Evolutionary conservation across 2,888 invertebrate species (phyloP).

Genomic region (Arctia plantaginis): DNA sequence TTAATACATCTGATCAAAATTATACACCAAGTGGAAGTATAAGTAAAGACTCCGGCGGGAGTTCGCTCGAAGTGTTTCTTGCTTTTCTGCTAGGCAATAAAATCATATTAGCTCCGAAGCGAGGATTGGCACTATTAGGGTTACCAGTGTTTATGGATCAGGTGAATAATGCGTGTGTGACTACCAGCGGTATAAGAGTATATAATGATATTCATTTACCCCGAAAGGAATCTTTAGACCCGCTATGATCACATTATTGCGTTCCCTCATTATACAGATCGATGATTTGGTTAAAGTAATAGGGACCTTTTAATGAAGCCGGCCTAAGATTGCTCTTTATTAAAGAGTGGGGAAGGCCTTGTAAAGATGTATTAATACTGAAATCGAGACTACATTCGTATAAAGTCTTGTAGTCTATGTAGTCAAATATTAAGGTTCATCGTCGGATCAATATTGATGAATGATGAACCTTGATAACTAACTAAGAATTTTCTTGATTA

Average conservation of each 20-base stretch:
- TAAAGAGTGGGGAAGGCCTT: neutral
- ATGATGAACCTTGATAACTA: neutral
- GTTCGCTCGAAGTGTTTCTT: neutral
- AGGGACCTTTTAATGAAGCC: neutral
- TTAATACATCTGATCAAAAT: neutral
- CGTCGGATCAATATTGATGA: neutral
- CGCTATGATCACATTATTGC: too few species aligned
- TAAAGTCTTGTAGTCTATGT: too few species aligned
- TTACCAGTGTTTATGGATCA: neutral
- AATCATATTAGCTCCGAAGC: too few species aligned
- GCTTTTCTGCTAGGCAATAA: too few species aligned
- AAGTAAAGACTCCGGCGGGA: neutral
- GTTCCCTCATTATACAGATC: too few species aligned
- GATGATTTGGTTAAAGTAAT: neutral
- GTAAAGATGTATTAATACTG: neutral
- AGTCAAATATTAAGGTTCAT: too few species aligned
- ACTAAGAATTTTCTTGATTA: neutral
- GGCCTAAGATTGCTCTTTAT: neutral
- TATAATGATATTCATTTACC: too few species aligned
- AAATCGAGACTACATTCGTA: neutral
- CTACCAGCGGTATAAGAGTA: too few species aligned
- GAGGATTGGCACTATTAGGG: too few species aligned
- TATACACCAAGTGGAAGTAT: neutral
- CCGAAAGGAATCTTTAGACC: neutral
- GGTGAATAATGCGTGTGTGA: too few species aligned